These are phyloP conservation scores for Podarcis muralis DNA, from an alignment of 2,113 vertebrate genomes.

Conservation along the genomic window DNA sequence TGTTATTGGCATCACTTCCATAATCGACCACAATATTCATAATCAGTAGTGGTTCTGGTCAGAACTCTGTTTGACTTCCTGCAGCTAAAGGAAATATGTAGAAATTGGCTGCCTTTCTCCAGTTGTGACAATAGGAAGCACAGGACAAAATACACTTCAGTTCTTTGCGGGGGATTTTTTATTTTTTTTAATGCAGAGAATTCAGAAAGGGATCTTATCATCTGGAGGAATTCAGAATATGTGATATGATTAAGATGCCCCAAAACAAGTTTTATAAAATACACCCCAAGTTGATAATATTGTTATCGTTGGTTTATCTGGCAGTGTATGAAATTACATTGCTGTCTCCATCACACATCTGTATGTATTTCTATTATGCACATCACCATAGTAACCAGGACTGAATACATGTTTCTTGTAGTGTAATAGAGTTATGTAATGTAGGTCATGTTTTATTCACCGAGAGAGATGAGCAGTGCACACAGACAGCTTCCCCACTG, in stretches of 20 bases:
- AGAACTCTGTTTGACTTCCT: neutral
- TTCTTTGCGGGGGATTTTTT: neutral
- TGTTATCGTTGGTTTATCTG: conserved; percentile 20
- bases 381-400: conserved; percentile 53
- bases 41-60: neutral
- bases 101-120: neutral
- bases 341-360: conserved; percentile 21
- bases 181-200: neutral
- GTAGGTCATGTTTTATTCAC: conserved; percentile 21
- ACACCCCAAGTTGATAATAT: neutral
- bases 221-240: neutral
- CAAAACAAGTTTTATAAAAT: neutral
- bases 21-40: neutral
- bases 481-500: neutral
- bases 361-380: conserved; percentile 33
- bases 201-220: neutral
- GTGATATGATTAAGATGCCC: neutral
- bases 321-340: neutral
- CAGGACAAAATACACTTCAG: neutral
- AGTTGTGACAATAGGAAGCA: neutral
- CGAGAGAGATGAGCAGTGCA: neutral
- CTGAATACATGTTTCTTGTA: conserved; percentile 1
- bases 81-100: neutral
- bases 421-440: conserved; percentile 15
- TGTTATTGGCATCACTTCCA: neutral